Percentiles rank a stretch among this genome's conserved stretches.
phyloP scores from a whole-genome alignment of 2,797 vertebrate species.

The Pampus argenteus region DNA sequence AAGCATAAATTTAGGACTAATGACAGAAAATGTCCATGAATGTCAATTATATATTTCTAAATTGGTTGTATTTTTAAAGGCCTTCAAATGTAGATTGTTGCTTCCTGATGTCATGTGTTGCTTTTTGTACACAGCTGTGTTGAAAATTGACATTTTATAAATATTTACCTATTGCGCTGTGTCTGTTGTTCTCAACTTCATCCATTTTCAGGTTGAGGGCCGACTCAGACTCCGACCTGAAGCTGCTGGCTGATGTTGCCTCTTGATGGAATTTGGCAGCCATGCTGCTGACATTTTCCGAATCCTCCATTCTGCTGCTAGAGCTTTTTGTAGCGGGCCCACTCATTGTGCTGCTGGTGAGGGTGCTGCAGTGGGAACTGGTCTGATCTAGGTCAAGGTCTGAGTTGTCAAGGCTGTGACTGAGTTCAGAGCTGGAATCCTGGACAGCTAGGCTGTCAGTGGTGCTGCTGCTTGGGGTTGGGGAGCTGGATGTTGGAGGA shows the following conservation, averaged over 20 bases:
- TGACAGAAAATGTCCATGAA: not conserved
- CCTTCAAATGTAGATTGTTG: not conserved
- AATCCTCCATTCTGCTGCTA: conserved; percentile 40
- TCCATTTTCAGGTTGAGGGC: conserved; percentile 86
- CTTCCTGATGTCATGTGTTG: not conserved
- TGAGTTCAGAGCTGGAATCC: conserved; percentile 82
- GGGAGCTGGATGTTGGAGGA: conserved; percentile 77
- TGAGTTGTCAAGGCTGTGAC: conserved; percentile 81
- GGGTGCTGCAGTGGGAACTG: conserved; percentile 66
- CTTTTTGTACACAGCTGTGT: not conserved
- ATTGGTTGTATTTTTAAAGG: not conserved
- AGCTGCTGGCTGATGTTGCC: conserved; percentile 44
- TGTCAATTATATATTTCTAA: not conserved
- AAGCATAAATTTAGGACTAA: not conserved
- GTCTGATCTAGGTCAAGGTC: conserved; percentile 68
- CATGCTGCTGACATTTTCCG: conserved; percentile 1
- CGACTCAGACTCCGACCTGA: conserved; percentile 66
- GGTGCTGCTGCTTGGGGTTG: conserved; percentile 72
- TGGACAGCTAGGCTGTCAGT: conserved; percentile 62
- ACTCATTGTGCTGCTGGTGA: conserved; percentile 68
- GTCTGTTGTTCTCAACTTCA: conserved; percentile 89
- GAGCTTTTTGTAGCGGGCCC: conserved; percentile 19
- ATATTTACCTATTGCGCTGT: conserved; percentile 91
- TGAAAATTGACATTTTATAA: not conserved
- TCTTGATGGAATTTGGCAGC: conserved; percentile 36